phyloP scores from a whole-genome alignment of 2,113 vertebrate genomes.

The Tenebrosternarchus preto region DNA sequence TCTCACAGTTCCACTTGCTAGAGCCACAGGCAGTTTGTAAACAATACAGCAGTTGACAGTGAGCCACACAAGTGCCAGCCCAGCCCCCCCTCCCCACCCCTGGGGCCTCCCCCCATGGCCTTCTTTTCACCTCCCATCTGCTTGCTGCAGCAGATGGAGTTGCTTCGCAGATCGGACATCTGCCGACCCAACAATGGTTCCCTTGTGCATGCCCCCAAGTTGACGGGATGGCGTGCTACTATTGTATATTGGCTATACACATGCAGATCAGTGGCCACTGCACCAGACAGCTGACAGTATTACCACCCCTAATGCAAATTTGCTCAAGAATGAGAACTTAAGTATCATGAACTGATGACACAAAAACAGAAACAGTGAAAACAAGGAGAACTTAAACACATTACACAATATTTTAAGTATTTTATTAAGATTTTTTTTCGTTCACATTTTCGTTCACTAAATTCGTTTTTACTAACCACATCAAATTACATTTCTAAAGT shows the following conservation, averaged over 20 bases:
- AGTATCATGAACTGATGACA: not conserved
- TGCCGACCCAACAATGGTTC: slow-evolving; percentile 69
- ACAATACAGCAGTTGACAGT: slow-evolving; percentile 64
- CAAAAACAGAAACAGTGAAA: not conserved
- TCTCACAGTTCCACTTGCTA: slow-evolving; percentile 58
- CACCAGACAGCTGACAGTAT: slow-evolving; percentile 62
- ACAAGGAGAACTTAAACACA: not conserved
- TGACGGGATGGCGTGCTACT: slow-evolving; percentile 63
- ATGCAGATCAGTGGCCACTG: slow-evolving; percentile 70
- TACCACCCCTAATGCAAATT: slow-evolving; percentile 55
- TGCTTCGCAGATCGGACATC: slow-evolving; percentile 72
- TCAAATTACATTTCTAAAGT: slow-evolving; percentile 71
- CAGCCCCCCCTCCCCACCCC: slow-evolving; percentile 42
- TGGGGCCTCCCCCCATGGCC: slow-evolving; percentile 14
- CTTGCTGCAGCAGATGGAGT: slow-evolving; percentile 72
- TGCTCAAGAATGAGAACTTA: slow-evolving; percentile 27
- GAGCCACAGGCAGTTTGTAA: slow-evolving; percentile 53
- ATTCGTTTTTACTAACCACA: slow-evolving; percentile 40
- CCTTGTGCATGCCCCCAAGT: slow-evolving; percentile 67
- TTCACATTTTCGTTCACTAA: slow-evolving; percentile 9
- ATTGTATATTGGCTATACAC: slow-evolving; percentile 71
- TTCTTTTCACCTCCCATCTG: slow-evolving; percentile 60
- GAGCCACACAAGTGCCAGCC: slow-evolving; percentile 61
- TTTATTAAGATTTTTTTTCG: slow-evolving; percentile 21
- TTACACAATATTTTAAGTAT: not conserved